Conservation (phyloP, 2,113 vertebrate genomes). For the Bos indicus region DNA sequence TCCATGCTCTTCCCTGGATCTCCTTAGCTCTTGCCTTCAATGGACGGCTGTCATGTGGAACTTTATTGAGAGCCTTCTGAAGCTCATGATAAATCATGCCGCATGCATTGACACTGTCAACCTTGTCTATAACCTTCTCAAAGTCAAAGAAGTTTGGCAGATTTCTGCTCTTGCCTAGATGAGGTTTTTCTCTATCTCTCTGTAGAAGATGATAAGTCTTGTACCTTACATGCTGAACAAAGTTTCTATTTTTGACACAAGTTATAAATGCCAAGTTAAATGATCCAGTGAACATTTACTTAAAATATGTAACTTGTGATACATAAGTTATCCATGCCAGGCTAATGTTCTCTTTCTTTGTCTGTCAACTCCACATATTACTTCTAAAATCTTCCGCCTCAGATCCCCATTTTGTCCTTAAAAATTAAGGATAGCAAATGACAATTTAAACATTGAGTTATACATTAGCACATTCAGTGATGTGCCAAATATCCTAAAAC, state of each 20-base stretch:
- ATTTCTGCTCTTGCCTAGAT: conserved; percentile 55
- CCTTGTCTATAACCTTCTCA: conserved; percentile 81
- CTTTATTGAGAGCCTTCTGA: conserved; percentile 82
- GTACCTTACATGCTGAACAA: conserved; percentile 67
- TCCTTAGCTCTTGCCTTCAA: conserved; percentile 75
- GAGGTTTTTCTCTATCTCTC: conserved; percentile 54
- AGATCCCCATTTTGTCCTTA: conserved; percentile 36
- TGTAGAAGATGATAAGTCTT: conserved; percentile 48
- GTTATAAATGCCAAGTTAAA: conserved; percentile 79
- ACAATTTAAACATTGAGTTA: conserved; percentile 54
- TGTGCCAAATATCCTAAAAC: conserved; percentile 48
- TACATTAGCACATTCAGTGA: conserved; percentile 29
- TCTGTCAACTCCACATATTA: conserved; percentile 57
- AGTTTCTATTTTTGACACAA: conserved; percentile 78
- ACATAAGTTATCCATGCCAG: conserved; percentile 74
- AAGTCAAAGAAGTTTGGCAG: conserved; percentile 79
- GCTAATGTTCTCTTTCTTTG: conserved; percentile 64
- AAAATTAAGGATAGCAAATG: conserved; percentile 47
- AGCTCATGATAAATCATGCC: conserved; percentile 83
- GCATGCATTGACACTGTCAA: conserved; percentile 76
- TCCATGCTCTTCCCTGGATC: conserved; percentile 65
- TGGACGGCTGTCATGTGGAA: conserved; percentile 81
- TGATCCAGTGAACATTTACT: conserved; percentile 78
- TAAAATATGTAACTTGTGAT: conserved; percentile 79
- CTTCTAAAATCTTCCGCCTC: conserved; percentile 52